Base-by-base conservation (phyloP, 1,140 invertebrate species). In the Drosophila tsacasi region DNA sequence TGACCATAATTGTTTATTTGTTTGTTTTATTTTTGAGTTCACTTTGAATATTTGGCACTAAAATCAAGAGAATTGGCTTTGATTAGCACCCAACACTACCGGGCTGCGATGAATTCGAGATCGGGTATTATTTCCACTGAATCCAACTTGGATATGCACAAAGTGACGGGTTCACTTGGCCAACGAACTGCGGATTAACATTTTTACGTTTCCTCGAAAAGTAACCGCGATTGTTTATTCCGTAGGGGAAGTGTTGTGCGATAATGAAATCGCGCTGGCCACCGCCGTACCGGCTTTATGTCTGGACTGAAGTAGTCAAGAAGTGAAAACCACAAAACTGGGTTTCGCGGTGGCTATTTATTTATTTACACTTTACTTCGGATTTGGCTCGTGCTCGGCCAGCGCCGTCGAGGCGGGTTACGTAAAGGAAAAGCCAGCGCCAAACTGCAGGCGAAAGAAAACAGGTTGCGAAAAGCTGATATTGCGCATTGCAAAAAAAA, bases 201-300 rank as follows among this genome's bases (percentile, higher is more conserved):
- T 35, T 25, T 69, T 47, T 61, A 52, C 72, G 75, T 85, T 85
- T 86, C 83, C 83, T 81, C 63, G 74, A 52, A 78, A 81, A 65
- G 49, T 40, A 61, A 63, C 42, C 30, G 61, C 47, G 42, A 59
- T 63, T 60, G 44, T 44, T 74, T 84, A 89, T 89, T 79, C 84
- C 63, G 60, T 37, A 66, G 59, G 79, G 67, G 74, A 90, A 79
- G 77, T 90, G 85, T 39, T 89, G 85, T 89, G 84, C 78, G 85
- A 81, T 89, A 89, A 89, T 89, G 80, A 90, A 87, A 90, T 81
- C 84, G 84, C 89, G 84, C 71, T 76, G 61, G 21, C 57, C 39
- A 50, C 37, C 32, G 25, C 25, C 42, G 21, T 40, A 44, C 59
- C 63, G 59, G 39, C 59, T 57, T 57, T 39, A 17, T 8, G 27